These are phyloP conservation scores for Hypomesus transpacificus DNA, from an alignment of 2,113 vertebrate genomes.

Conservation along the genomic window DNA sequence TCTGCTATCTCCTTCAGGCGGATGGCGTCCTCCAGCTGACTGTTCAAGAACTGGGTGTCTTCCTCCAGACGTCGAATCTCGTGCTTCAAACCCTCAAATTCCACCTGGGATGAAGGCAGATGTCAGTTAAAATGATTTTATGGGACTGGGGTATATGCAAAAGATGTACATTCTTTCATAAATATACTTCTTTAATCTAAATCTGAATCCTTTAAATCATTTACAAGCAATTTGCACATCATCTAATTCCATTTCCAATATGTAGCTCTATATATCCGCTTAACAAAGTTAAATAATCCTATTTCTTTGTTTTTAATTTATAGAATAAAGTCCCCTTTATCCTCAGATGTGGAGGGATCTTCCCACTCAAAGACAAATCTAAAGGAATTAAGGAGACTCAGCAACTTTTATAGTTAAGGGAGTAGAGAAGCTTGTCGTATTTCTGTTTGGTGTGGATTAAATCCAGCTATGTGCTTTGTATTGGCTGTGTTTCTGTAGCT, in stretches of 20 bases:
- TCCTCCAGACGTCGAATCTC: slow-evolving; percentile 96
- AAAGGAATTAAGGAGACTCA: slow-evolving; percentile 28
- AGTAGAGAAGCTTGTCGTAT: neutral
- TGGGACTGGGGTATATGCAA: neutral
- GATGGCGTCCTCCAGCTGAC: slow-evolving; percentile 94
- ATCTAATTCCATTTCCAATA: too few relatives aligned
- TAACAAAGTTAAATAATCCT: too few relatives aligned
- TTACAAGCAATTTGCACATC: too few relatives aligned
- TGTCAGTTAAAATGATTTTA: neutral
- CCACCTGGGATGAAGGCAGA: slow-evolving; percentile 76
- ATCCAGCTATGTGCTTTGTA: slow-evolving; percentile 14
- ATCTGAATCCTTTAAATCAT: too few relatives aligned
- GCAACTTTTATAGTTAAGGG: slow-evolving; percentile 3
- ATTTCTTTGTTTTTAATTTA: too few relatives aligned
- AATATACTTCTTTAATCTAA: too few relatives aligned
- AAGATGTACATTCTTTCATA: neutral
- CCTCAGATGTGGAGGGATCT: slow-evolving; percentile 2
- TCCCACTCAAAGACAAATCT: slow-evolving; percentile 17
- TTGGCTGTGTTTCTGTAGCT: slow-evolving; percentile 6
- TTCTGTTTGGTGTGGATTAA: slow-evolving; percentile 19
- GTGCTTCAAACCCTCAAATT: slow-evolving; percentile 97
- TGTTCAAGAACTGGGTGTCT: slow-evolving; percentile 93
- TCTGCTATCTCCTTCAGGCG: slow-evolving; percentile 95
- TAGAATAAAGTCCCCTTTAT: slow-evolving; percentile 2
- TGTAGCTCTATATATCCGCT: too few relatives aligned